Conservation (phyloP, 2,888 invertebrate species). For the Nysson spinosus region DNA sequence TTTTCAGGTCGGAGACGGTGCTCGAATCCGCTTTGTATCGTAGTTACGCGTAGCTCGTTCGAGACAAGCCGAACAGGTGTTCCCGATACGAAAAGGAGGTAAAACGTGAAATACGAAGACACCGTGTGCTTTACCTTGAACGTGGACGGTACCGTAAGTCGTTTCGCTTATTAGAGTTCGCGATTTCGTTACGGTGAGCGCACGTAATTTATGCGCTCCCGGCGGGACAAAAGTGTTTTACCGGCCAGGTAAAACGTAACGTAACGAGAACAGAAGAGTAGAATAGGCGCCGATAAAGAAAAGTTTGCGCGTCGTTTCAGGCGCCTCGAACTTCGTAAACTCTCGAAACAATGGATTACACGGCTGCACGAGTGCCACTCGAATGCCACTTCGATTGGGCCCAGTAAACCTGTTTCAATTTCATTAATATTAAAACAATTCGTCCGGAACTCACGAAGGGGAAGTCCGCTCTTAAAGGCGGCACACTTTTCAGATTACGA, state of each 20-base stretch:
- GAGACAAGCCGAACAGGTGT: conserved; percentile 37
- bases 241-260: too few species aligned
- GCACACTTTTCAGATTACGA: too few species aligned
- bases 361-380: background rate
- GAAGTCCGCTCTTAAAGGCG: too few species aligned
- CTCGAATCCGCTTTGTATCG: background rate
- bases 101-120: conserved; percentile 18
- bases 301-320: too few species aligned
- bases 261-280: background rate
- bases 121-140: background rate
- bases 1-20: too few species aligned
- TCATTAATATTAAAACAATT: background rate
- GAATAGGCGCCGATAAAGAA: background rate
- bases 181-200: conserved; percentile 2
- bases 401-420: background rate
- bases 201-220: background rate
- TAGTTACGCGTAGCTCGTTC: conserved; percentile 2
- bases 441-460: background rate
- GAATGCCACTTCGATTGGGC: background rate
- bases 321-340: background rate
- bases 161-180: background rate
- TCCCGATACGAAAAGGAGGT: background rate
- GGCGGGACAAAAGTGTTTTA: background rate
- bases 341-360: background rate
- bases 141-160: background rate